phyloP scores from a whole-genome alignment of 2,113 vertebrate species.

The Archilochus colubris region DNA sequence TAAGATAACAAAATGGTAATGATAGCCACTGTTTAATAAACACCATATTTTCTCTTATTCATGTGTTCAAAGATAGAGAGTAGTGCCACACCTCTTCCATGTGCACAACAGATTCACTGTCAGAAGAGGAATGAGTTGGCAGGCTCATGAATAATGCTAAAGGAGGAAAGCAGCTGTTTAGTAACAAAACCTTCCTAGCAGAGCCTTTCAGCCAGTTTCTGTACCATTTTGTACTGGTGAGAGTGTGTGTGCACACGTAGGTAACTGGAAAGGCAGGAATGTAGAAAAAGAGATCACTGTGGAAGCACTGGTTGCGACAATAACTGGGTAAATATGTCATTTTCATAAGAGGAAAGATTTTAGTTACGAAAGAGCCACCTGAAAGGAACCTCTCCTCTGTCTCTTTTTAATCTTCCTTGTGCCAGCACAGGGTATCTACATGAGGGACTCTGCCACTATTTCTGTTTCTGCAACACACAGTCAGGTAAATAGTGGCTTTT shows the following conservation, averaged over 20 bases:
- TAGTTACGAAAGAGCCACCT: background rate
- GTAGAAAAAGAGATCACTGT: background rate
- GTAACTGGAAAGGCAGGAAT: background rate
- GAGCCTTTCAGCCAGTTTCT: constrained; percentile 39
- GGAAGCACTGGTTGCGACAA: background rate
- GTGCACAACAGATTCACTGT: constrained; percentile 51
- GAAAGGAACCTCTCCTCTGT: background rate
- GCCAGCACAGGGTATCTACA: background rate
- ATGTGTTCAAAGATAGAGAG: background rate
- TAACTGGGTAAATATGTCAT: background rate
- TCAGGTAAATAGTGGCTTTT: background rate
- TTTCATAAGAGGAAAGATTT: background rate
- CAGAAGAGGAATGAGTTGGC: constrained; percentile 37
- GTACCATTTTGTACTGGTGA: background rate
- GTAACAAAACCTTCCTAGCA: constrained; percentile 41
- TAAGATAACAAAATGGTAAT: constrained; percentile 14
- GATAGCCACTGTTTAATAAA: constrained; percentile 34
- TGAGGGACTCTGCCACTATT: background rate
- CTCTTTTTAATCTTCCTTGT: background rate
- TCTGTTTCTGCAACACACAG: background rate
- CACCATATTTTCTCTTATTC: background rate
- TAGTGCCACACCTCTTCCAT: constrained; percentile 38
- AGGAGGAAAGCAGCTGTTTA: constrained; percentile 57
- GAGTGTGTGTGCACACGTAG: accelerated
- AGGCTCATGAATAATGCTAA: constrained; percentile 42